A percentile compares a stretch with the other conserved stretches of the same genome.
phyloP scores from a whole-genome alignment of 2,797 vertebrate species.

The Taeniopygia guttata region DNA sequence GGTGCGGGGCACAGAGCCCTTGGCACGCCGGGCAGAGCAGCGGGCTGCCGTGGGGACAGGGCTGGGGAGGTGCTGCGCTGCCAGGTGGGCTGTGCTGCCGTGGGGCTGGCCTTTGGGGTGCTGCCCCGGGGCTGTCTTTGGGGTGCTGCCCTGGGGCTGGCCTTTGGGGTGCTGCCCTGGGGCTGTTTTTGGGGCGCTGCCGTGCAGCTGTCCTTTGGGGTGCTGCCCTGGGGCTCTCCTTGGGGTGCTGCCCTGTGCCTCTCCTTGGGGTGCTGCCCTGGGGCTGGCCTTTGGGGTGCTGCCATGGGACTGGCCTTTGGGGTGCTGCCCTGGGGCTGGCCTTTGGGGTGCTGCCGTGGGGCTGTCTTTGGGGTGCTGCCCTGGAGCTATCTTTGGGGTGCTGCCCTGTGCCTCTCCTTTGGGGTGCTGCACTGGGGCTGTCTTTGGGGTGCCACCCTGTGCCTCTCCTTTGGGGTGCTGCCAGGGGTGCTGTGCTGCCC shows the following conservation, averaged over 20 bases:
- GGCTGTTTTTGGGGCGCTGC: neutral
- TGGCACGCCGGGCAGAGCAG: neutral
- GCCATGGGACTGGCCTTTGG: neutral
- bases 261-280: too few relatives aligned
- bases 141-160: neutral
- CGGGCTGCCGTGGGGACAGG: neutral
- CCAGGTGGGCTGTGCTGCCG: neutral
- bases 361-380: fast-evolving
- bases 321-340: neutral
- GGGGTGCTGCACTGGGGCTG: too few relatives aligned
- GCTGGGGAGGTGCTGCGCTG: neutral
- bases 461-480: too few relatives aligned
- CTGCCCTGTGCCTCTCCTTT: neutral
- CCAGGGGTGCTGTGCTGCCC: too few relatives aligned
- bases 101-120: neutral
- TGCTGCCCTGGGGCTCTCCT: too few relatives aligned
- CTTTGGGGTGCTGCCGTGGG: neutral
- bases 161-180: fast-evolving
- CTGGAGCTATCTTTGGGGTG: neutral
- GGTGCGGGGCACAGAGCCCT: neutral
- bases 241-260: too few relatives aligned
- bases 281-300: neutral
- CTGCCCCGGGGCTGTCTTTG: neutral
- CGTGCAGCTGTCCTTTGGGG: neutral
- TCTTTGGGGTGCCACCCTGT: too few relatives aligned